Evolutionary conservation across 2,888 invertebrate species (phyloP).

Genomic region (Autographa pulchrina): DNA sequence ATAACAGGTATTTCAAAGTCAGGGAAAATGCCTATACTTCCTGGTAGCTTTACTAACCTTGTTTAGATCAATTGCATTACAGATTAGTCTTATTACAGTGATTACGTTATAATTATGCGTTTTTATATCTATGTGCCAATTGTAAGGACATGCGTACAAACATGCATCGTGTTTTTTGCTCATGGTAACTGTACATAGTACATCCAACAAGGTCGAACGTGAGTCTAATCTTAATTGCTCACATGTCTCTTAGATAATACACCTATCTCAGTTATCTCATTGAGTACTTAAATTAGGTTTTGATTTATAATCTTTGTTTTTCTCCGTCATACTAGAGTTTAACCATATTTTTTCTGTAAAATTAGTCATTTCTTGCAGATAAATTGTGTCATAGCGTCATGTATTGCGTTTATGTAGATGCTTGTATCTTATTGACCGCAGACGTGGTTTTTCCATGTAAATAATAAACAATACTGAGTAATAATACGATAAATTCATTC

Average conservation of each 20-base stretch:
- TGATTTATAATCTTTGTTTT: constrained; percentile 39
- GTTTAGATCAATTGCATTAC: constrained; percentile 5
- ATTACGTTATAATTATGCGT: constrained; percentile 12
- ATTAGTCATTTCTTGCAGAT: not conserved
- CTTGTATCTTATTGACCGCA: constrained; percentile 30
- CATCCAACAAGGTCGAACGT: constrained; percentile 33
- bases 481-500: constrained; percentile 36
- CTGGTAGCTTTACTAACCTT: not conserved
- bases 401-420: constrained; percentile 31
- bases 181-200: not conserved
- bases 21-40: not conserved
- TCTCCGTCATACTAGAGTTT: constrained; percentile 9
- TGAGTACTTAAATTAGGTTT: constrained; percentile 8
- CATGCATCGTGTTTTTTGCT: not conserved
- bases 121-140: not conserved
- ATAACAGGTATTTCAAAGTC: not conserved
- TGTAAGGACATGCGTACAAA: not conserved
- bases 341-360: constrained; percentile 1
- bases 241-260: constrained; percentile 25
- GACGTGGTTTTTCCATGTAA: constrained; percentile 27
- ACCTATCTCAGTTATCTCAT: constrained; percentile 24
- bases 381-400: constrained; percentile 13
- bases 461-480: constrained; percentile 27
- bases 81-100: not conserved
- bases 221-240: constrained; percentile 36